A percentile compares a stretch with the other conserved stretches of the same genome.
Conservation (phyloP, 1,140 invertebrate genomes). For the silkworm (Bombyx mori) region ASM3026992v2 NC_085130.1:11266501-11267000, state of each 20-base stretch:
- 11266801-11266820: too few relatives aligned
- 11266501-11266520: background rate
- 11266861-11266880: too few relatives aligned
- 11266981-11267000: too few relatives aligned
- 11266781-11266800: too few relatives aligned
- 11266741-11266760: background rate
- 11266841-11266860: too few relatives aligned
- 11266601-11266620: conserved; percentile 33
- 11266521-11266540: background rate
- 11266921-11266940: too few relatives aligned
- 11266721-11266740: conserved; percentile 15
- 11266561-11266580: conserved; percentile 17
- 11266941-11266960: too few relatives aligned
- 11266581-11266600: conserved; percentile 30
- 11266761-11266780: too few relatives aligned
- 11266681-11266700: conserved; percentile 31
- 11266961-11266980: too few relatives aligned
- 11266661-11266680: conserved; percentile 36
- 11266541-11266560: conserved; percentile 12
- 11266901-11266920: too few relatives aligned
- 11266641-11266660: conserved; percentile 25
- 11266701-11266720: conserved; percentile 29
- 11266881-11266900: too few relatives aligned
- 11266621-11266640: conserved; percentile 35
- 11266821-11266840: too few relatives aligned